These are phyloP conservation scores for Caenorhabditis drosophilae DNA, from an alignment of 2,888 invertebrate species.

Conservation along the genomic window DNA sequence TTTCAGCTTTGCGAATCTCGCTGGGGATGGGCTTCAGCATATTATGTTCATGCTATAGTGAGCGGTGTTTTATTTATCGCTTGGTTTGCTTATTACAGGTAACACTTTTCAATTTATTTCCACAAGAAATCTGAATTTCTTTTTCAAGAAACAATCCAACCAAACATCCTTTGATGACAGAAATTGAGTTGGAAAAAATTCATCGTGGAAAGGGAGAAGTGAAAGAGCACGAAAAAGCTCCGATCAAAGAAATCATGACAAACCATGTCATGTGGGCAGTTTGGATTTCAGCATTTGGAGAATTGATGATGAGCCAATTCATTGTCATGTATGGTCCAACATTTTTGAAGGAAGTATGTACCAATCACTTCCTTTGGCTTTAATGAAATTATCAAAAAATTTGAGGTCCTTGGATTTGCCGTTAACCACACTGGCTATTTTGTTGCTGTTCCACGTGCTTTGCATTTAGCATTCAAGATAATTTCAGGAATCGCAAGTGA, in stretches of 20 bases:
- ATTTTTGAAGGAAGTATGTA: slow-evolving; percentile 50
- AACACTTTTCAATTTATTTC: background rate
- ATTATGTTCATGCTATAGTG: slow-evolving; percentile 52
- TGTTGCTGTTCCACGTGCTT: slow-evolving; percentile 53
- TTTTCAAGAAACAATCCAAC: slow-evolving; percentile 48
- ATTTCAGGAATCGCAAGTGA: slow-evolving; percentile 52
- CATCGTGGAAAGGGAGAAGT: slow-evolving; percentile 53
- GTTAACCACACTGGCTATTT: slow-evolving; percentile 58
- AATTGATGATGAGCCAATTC: slow-evolving; percentile 60
- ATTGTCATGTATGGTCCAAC: slow-evolving; percentile 58
- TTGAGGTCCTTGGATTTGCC: slow-evolving; percentile 51
- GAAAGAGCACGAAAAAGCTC: slow-evolving; percentile 42
- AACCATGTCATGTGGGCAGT: slow-evolving; percentile 55
- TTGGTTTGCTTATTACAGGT: slow-evolving; percentile 50
- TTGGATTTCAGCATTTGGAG: slow-evolving; percentile 58
- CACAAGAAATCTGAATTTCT: background rate
- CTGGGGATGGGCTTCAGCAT: slow-evolving; percentile 54
- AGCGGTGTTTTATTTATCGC: slow-evolving; percentile 44
- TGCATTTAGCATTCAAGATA: slow-evolving; percentile 55
- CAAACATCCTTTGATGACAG: slow-evolving; percentile 53
- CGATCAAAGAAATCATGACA: slow-evolving; percentile 46
- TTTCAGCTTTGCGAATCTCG: slow-evolving; percentile 47
- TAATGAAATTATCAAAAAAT: background rate
- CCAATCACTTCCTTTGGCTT: too few relatives aligned
- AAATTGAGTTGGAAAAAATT: slow-evolving; percentile 55